phyloP scores from a whole-genome alignment of 2,888 invertebrate genomes.

The Lithophane semibrunnea region DNA sequence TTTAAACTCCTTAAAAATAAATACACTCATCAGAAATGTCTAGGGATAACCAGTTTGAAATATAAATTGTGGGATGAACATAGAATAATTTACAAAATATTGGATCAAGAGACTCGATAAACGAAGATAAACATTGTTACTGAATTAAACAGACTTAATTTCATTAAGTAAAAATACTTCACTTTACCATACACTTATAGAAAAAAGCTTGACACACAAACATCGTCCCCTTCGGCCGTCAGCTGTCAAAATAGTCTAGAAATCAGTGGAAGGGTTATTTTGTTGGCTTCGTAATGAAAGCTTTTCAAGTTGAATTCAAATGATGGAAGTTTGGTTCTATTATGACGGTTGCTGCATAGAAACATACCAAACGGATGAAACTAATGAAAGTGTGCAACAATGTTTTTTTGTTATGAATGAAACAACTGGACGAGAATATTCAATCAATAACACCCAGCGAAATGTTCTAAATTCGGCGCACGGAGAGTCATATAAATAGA shows the following conservation, averaged over 20 bases:
- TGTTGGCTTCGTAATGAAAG: not conserved
- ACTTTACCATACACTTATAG: not conserved
- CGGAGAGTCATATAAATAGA: slow-evolving; percentile 30
- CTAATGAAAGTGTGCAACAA: slow-evolving; percentile 1
- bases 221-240: no score
- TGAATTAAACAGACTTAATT: not conserved
- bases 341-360: not conserved
- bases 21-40: slow-evolving; percentile 29
- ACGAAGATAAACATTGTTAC: slow-evolving; percentile 6
- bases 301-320: slow-evolving; percentile 18
- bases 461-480: slow-evolving; percentile 35
- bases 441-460: slow-evolving; percentile 28
- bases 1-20: slow-evolving; percentile 48
- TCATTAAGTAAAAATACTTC: not conserved
- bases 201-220: not conserved
- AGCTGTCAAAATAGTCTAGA: no score
- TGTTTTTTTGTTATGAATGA: slow-evolving; percentile 11
- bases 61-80: not conserved
- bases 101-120: not conserved
- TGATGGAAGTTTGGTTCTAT: not conserved
- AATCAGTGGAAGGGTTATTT: no score
- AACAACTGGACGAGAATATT: slow-evolving; percentile 25
- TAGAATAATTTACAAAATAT: slow-evolving; percentile 1
- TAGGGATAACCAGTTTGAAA: slow-evolving; percentile 5
- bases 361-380: not conserved